Evolutionary conservation across 2,113 vertebrate genomes (phyloP), one percentile per base, ranked within the genome.

Genomic region (Gulo gulo): DNA sequence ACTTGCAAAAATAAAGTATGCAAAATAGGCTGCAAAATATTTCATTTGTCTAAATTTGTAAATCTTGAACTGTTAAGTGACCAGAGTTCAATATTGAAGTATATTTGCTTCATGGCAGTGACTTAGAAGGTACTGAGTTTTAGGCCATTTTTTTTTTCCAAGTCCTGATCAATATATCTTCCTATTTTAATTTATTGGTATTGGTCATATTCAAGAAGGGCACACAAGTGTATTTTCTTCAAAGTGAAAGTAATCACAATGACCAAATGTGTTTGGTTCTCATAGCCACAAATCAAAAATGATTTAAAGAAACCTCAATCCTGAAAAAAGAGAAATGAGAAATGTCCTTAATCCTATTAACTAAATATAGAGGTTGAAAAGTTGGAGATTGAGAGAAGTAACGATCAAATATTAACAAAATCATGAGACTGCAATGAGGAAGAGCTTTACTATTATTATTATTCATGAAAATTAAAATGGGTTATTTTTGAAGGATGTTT

Each of bases 331-430:
- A 93, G 39, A 16, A 57, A 93, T 55, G 4, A 57, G 82, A 24
- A 73, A 61, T 59, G 67, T 83, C 9, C 34, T 47, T 69, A 61
- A 61, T 57, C 31, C n/a, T 74, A 42, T 79, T 65, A 55, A 65
- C 42, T 52, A 79, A 42, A 91, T 45, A 94, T 65, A 80, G 26
- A 82, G 39, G 1, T 47, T 73, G 5, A 9, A 86, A 95, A 92
- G 7, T 63, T 95, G 36, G 93, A 95, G 2, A 6, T 61, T 84
- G n/a, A 90, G 42, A 63, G 3, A 18, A 81, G 0, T 14, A 69
- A 80, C 16, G 12, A 31, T 74, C 29, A 95, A 65, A 95, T 76
- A 95, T 97, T 84, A 92, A 80, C 63, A 95, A 94, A 94, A 92
- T 45, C 13, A 91, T 50, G n/a, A 92, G 29, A 71, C 24, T 69